phyloP scores from a whole-genome alignment of 2,113 vertebrate species.

The Conger conger region DNA sequence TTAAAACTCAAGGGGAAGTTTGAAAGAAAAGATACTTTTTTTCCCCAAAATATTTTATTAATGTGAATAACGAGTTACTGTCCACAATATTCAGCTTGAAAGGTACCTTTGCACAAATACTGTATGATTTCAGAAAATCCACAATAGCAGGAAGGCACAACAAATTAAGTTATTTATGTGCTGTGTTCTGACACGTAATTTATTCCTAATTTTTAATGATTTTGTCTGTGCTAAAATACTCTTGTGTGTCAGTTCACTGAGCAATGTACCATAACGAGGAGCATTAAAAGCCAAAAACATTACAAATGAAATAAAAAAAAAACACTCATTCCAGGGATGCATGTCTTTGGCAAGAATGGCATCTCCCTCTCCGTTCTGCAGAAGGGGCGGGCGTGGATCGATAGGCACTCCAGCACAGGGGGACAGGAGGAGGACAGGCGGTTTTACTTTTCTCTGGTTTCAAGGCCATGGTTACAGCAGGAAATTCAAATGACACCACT shows the following conservation, averaged over 20 bases:
- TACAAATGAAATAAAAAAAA: background rate
- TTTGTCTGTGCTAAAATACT: background rate
- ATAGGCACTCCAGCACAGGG: slow-evolving; percentile 5
- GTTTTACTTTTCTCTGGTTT: slow-evolving; percentile 31
- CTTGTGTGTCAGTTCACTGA: background rate
- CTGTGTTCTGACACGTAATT: background rate
- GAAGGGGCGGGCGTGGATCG: background rate
- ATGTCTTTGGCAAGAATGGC: background rate
- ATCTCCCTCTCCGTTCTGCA: background rate
- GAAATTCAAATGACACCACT: slow-evolving; percentile 76
- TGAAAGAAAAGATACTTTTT: background rate
- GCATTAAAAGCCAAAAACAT: background rate
- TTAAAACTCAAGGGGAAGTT: too few relatives aligned
- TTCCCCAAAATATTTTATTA: too few relatives aligned
- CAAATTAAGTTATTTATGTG: background rate
- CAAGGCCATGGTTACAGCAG: slow-evolving; percentile 65
- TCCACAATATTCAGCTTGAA: background rate
- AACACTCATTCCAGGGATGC: background rate
- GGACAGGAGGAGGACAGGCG: slow-evolving; percentile 32
- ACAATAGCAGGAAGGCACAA: background rate
- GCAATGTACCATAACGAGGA: background rate
- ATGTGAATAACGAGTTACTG: too few relatives aligned
- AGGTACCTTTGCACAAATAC: background rate
- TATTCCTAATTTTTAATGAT: too few relatives aligned
- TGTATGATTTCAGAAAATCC: background rate